Evolutionary conservation across 2,888 invertebrate species (phyloP), one percentile per base, ranked within the genome.

Genomic region (Cabera pusaria): DNA sequence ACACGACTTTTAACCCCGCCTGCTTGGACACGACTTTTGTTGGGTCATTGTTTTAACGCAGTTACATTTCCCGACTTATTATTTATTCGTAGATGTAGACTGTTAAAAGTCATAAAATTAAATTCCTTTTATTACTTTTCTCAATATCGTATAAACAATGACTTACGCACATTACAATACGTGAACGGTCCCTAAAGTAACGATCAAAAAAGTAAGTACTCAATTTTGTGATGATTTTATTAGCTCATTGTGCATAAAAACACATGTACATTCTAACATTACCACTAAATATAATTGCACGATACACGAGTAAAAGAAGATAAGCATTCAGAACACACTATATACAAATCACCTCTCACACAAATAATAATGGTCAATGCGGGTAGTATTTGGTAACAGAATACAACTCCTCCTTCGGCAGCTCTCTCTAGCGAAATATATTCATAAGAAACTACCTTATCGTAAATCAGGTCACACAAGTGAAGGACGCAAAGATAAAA

Each of bases 391-490:
- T 42, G 41, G 41, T 42, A 35, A 41, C 33, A 28, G 37, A 22
- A 21, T 3, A 24, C 7, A 34, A 27, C 11, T 29, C 32, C 22
- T 23, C 20, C 32, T 32, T 44, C 35, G 48, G 51, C 63, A 76
- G 71, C 69, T 68, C 63, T 64, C 63, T 58, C 51, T 64, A 62
- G 65, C 58, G 52, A 64, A 68, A 64, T 64, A 69, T 59, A 60
- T 64, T 66, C 63, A 66, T 71, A 73, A 71, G 77, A 80, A 82
- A 75, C 72, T 68, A 73, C 69, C 86, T 87, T 87, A 87, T 81
- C 81, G 76, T 82, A 86, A 86, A 86, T 87, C 87, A 87, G 87
- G 87, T 88, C 87, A 87, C 87, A 87, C 72, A 81, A 86, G 82
- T 80, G 79, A 83, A 78, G 72, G 72, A 76, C 72, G 76, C 64